These are phyloP conservation scores for Octomys mimax DNA, from an alignment of 2,797 vertebrate genomes.

Conservation along the genomic window DNA sequence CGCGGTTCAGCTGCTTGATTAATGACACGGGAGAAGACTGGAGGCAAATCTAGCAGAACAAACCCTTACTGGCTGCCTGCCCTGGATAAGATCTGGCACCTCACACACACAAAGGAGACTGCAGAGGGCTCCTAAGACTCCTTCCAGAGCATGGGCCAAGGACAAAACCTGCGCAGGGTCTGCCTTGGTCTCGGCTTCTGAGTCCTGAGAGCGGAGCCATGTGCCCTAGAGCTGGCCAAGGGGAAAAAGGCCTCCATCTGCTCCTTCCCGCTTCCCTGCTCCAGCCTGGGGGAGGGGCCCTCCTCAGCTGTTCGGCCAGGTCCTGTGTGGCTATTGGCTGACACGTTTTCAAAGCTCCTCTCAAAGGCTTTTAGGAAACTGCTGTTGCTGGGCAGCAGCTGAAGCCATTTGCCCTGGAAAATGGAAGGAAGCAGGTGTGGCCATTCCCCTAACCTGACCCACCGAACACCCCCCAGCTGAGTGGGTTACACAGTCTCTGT, in stretches of 20 bases:
- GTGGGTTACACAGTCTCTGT: conserved; percentile 14
- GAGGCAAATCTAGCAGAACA: conserved; percentile 25
- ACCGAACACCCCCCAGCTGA: not conserved
- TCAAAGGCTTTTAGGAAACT: conserved; percentile 77
- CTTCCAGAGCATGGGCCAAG: not conserved
- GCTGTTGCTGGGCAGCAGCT: conserved; percentile 72
- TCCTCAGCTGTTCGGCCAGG: conserved; percentile 46
- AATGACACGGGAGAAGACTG: conserved; percentile 67
- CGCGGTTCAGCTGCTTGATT: conserved; percentile 67
- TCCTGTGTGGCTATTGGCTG: conserved; percentile 70
- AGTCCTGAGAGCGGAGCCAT: not conserved
- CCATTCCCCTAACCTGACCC: conserved; percentile 59
- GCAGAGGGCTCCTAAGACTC: not conserved
- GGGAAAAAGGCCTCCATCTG: conserved; percentile 62
- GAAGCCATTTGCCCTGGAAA: conserved; percentile 72
- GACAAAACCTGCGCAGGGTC: not conserved
- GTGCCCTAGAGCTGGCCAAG: not conserved
- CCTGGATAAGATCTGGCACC: not conserved
- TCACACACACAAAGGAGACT: not conserved
- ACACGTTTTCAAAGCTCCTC: conserved; percentile 76
- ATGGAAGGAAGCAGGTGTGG: conserved; percentile 78
- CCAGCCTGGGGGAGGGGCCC: not conserved
- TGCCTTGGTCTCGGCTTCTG: not conserved
- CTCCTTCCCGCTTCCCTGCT: conserved; percentile 46
- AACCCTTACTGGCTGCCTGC: not conserved